These are phyloP conservation scores for Pseudois nayaur DNA, from an alignment of 2,113 vertebrate genomes.

Conservation along the genomic window DNA sequence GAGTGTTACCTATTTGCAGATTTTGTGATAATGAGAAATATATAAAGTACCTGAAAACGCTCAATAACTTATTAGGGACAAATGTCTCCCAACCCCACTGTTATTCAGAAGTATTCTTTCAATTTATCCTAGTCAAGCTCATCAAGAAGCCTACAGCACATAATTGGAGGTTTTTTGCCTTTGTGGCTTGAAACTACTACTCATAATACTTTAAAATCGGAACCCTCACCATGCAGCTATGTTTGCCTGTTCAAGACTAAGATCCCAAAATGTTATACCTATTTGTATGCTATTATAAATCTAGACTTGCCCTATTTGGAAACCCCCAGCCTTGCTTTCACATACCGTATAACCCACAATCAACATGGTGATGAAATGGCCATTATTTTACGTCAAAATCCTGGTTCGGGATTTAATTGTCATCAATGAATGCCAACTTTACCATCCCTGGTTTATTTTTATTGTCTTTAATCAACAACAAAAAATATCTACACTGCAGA, in stretches of 20 bases:
- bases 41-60: not conserved
- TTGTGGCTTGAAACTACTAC: not conserved
- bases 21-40: not conserved
- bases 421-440: not conserved
- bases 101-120: not conserved
- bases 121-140: not conserved
- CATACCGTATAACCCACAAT: not conserved
- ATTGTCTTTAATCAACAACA: constrained; percentile 2
- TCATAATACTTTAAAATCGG: not conserved
- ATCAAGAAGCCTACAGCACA: not conserved
- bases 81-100: not conserved
- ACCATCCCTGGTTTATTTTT: not conserved
- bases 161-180: not conserved
- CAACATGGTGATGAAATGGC: not conserved
- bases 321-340: not conserved
- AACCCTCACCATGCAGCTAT: not conserved
- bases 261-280: not conserved
- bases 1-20: not conserved
- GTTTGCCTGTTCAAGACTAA: not conserved
- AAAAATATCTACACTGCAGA: not conserved
- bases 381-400: not conserved
- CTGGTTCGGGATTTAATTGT: not conserved
- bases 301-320: not conserved
- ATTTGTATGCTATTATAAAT: not conserved
- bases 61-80: not conserved